Evolutionary conservation across 2,888 invertebrate genomes (phyloP).

Genomic region (Athripsodes cinereus): DNA sequence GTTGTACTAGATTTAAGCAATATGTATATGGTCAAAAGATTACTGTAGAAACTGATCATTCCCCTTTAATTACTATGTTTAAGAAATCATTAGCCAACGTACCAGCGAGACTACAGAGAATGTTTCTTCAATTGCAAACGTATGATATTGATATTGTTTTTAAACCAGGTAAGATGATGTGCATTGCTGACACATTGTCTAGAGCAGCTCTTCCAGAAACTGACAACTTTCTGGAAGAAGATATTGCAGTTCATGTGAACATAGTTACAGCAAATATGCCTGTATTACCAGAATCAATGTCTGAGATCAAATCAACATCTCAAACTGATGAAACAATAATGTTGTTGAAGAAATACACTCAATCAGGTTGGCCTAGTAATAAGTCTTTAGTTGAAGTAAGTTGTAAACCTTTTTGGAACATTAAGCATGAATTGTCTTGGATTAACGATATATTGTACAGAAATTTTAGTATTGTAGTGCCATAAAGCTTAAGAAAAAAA

Average conservation of each 20-base stretch:
- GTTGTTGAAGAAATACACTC: neutral
- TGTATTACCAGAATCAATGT: neutral
- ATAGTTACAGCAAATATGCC: neutral
- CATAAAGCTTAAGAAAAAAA: constrained; percentile 17
- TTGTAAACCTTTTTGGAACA: neutral
- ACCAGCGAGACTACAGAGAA: constrained; percentile 28
- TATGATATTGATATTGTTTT: constrained; percentile 27
- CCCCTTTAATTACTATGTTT: constrained; percentile 30
- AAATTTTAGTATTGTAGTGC: constrained; percentile 25
- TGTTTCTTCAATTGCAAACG: constrained; percentile 27
- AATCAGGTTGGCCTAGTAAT: neutral
- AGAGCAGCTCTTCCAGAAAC: constrained; percentile 6
- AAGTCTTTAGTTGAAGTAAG: neutral
- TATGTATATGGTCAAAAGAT: constrained; percentile 30
- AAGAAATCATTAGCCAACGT: constrained; percentile 27
- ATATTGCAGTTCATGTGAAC: constrained; percentile 2
- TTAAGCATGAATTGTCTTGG: neutral
- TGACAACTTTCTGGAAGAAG: neutral
- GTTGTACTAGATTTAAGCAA: constrained; percentile 29
- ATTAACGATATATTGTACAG: constrained; percentile 19
- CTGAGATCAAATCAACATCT: neutral
- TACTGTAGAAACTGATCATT: constrained; percentile 30
- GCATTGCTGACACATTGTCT: constrained; percentile 25
- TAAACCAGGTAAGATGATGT: constrained; percentile 12
- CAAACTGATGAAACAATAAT: neutral